Base-by-base conservation (phyloP, 2,797 vertebrate species). In the Phyllotis vaccarum region DNA sequence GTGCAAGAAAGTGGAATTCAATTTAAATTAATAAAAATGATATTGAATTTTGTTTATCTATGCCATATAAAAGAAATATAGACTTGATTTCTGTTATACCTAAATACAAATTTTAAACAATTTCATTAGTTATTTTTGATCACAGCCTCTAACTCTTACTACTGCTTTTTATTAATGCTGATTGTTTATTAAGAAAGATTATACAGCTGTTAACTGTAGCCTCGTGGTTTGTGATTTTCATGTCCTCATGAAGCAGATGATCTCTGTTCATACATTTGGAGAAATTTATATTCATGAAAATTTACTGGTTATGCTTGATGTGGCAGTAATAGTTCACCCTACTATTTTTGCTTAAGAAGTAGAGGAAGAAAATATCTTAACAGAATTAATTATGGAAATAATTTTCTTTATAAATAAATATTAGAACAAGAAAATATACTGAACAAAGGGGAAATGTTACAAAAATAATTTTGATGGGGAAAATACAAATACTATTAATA, bases 61-160 rank as follows among this genome's bases (percentile, higher is more conserved):
- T 80, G 37, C 17, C 89, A 40, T n/a, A n/a, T 5, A n/a, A 93
- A 92, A 85, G 52, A 12, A 90, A 95, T 81, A 3, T 85, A 27
- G 40, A 90, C 3, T 86, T 93, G 40, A 43, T 12, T 85, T 94
- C 34, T 66, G n/a, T 74, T 21, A 52, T 81, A 90, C 80, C 14
- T 90, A 54, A 95, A 93, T 70, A 85, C 17, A 66, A 91, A 96
- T 6, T 7, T 90, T 60, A 91, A n/a, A n/a, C n/a, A n/a, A n/a
- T 80, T 7, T n/a, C 24, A 27, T 81, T 72, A 91, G n/a, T 76
- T 92, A 29, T 89, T 80, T 68, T 14, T 93, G 10, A 14, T 86
- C 40, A 81, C 46, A 94, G 56, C 2, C 54, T 78, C 52, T 27
- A 91, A 72, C 54, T 85, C 19, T 96, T 87, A 27, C 27, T 43